phyloP scores from a whole-genome alignment of 2,888 invertebrate species.

The Oxytorus armatus region DNA sequence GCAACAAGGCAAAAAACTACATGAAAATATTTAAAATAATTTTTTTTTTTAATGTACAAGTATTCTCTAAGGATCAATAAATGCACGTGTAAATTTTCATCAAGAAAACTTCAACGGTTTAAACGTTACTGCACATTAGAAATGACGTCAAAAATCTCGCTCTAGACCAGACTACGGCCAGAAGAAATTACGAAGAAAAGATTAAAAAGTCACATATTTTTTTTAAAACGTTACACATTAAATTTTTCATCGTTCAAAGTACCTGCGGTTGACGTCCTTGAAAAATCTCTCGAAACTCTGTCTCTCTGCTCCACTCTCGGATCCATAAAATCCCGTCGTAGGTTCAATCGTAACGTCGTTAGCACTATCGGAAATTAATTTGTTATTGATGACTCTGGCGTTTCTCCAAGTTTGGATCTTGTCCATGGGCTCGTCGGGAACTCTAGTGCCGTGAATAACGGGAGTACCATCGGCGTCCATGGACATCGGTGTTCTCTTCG shows the following conservation, averaged over 20 bases:
- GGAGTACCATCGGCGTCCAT: constrained; percentile 91
- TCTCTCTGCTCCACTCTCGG: constrained; percentile 66
- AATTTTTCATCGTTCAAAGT: constrained; percentile 4
- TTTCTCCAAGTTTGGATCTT: constrained; percentile 93
- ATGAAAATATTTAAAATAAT: too few relatives aligned
- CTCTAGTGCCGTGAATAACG: constrained; percentile 92
- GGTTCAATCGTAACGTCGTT: constrained; percentile 88
- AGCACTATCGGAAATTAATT: constrained; percentile 90
- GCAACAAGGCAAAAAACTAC: too few relatives aligned
- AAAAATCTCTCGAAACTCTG: constrained; percentile 80
- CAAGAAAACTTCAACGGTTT: too few relatives aligned
- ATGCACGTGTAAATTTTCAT: too few relatives aligned
- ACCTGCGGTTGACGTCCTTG: constrained; percentile 81
- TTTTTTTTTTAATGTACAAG: too few relatives aligned
- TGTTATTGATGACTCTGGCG: constrained; percentile 94
- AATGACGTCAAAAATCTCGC: too few relatives aligned
- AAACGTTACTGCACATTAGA: too few relatives aligned
- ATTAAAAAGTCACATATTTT: background rate
- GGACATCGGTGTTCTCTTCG: constrained; percentile 87
- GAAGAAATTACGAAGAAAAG: too few relatives aligned
- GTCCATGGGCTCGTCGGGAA: constrained; percentile 94
- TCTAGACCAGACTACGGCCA: too few relatives aligned
- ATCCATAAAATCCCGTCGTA: constrained; percentile 75
- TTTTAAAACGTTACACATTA: too few relatives aligned
- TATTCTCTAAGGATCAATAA: too few relatives aligned